A percentile compares a stretch with the other conserved stretches of the same genome.
phyloP scores from a whole-genome alignment of 2,888 invertebrate genomes.

The Drosophila cyrtoloma region DNA sequence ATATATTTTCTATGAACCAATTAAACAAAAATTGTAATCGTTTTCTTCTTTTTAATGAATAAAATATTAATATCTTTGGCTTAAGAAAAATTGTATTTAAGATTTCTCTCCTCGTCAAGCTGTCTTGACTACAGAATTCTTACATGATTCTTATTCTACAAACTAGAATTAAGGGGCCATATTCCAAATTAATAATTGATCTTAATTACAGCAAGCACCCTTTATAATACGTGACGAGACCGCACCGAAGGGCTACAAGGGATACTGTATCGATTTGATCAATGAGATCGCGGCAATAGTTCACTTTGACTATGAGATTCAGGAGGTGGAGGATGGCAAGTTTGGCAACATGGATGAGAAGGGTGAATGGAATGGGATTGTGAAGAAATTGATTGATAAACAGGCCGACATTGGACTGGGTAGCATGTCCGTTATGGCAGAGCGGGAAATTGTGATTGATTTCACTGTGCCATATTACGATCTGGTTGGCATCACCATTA shows the following conservation, averaged over 20 bases:
- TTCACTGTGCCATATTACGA: constrained; percentile 99
- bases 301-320: constrained; percentile 96
- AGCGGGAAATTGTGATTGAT: constrained; percentile 97
- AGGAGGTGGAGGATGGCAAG: constrained; percentile 91
- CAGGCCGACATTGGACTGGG: constrained; percentile 97
- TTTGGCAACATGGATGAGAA: constrained; percentile 96
- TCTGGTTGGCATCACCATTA: constrained; percentile 97
- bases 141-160: background rate
- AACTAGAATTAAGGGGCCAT: background rate
- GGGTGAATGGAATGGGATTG: constrained; percentile 94
- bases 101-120: background rate
- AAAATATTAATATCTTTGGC: background rate
- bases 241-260: constrained; percentile 89
- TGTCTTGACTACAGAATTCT: background rate
- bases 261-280: constrained; percentile 98
- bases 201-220: constrained; percentile 89
- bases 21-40: background rate
- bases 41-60: background rate
- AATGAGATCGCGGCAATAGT: constrained; percentile 93
- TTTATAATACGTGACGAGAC: constrained; percentile 91
- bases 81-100: no score
- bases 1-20: background rate
- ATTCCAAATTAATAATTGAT: background rate
- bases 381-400: constrained; percentile 92
- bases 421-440: constrained; percentile 98